Evolutionary conservation across 2,888 invertebrate genomes (phyloP).

Genomic region (Oxyteleia sp.): DNA sequence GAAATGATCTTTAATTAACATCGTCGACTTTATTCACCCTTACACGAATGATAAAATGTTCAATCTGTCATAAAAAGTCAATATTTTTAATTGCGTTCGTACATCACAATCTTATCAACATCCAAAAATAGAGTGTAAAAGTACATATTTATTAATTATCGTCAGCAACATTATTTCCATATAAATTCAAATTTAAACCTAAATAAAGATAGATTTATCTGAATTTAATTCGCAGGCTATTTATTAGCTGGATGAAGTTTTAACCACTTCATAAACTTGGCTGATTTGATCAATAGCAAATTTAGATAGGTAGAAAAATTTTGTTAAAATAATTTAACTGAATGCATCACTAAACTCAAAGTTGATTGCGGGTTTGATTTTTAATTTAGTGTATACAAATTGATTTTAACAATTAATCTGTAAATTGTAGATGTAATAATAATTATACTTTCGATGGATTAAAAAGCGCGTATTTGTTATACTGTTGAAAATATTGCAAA

Average conservation of each 20-base stretch:
- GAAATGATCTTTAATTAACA: slow-evolving; percentile 47
- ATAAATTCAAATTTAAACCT: slow-evolving; percentile 34
- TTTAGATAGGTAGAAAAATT: not conserved
- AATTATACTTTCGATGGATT: no score
- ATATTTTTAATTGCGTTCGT: slow-evolving; percentile 34
- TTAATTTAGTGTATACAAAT: no score
- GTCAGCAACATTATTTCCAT: slow-evolving; percentile 16
- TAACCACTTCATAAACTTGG: not conserved
- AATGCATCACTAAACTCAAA: no score
- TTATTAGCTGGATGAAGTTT: not conserved
- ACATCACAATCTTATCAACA: slow-evolving; percentile 32
- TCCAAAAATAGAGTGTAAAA: slow-evolving; percentile 23
- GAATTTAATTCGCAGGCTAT: slow-evolving; percentile 1
- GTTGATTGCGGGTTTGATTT: no score
- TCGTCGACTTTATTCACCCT: slow-evolving; percentile 24
- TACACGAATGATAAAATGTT: slow-evolving; percentile 11
- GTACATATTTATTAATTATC: slow-evolving; percentile 18
- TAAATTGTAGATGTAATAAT: no score
- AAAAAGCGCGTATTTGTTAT: no score
- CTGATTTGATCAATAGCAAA: not conserved
- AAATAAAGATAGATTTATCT: not conserved
- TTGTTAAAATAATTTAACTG: no score
- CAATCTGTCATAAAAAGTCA: slow-evolving; percentile 35
- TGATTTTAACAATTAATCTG: no score
- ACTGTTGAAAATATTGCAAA: no score